Conservation (phyloP, 2,797 vertebrate species). For the Lepidocolaptes lacrymiger region DNA sequence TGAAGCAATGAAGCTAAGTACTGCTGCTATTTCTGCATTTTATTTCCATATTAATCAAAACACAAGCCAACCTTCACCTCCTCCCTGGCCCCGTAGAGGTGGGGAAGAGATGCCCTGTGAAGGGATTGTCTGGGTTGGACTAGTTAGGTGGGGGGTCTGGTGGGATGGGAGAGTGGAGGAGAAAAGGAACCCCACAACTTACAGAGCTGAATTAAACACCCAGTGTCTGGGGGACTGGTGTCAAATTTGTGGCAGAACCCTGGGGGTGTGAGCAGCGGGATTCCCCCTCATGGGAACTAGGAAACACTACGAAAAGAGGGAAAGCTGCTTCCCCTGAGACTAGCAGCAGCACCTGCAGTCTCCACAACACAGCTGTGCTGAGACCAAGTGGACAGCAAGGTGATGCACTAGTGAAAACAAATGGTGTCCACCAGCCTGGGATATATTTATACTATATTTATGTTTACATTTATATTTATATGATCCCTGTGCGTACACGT, state of each 20-base stretch:
- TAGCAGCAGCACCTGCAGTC: background rate
- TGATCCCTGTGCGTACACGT: background rate
- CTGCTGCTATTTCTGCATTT: conserved; percentile 55
- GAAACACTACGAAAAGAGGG: background rate
- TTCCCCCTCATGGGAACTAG: background rate
- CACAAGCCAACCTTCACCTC: background rate
- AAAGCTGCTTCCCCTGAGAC: background rate
- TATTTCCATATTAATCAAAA: conserved; percentile 76
- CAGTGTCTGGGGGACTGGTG: background rate
- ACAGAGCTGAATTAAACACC: background rate
- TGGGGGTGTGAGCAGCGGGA: accelerated
- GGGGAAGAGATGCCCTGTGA: accelerated
- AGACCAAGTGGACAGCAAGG: background rate
- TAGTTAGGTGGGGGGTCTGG: background rate
- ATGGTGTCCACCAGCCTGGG: accelerated
- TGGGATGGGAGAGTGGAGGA: too few species aligned
- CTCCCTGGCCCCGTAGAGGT: background rate
- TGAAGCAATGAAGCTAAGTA: conserved; percentile 64
- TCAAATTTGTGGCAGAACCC: background rate
- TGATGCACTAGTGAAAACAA: background rate
- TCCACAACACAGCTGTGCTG: accelerated
- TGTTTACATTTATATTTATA: background rate
- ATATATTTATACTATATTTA: background rate
- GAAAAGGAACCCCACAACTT: background rate
- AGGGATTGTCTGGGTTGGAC: accelerated